A percentile compares a stretch with the other conserved stretches of the same genome.
These are phyloP conservation scores for Daktulosphaira vitifoliae DNA, from an alignment of 1,140 invertebrate species.

Conservation along the genomic window DNA sequence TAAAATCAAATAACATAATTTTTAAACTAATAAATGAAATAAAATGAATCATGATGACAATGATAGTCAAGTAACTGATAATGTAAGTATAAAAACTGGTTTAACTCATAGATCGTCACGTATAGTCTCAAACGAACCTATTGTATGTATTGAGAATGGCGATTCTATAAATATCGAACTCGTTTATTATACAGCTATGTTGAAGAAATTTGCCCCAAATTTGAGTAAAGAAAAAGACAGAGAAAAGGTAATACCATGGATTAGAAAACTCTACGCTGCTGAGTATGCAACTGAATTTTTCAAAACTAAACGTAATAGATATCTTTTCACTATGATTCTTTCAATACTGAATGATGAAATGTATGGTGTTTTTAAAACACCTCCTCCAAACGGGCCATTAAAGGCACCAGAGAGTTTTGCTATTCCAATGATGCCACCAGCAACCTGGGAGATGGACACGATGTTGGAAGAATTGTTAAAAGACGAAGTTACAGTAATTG, in stretches of 20 bases:
- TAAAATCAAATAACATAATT: too few species aligned
- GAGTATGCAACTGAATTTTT: conserved; percentile 39
- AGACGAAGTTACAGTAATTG: neutral
- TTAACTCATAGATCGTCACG: neutral
- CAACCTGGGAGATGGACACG: conserved; percentile 39
- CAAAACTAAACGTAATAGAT: conserved; percentile 40
- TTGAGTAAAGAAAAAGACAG: conserved; percentile 35
- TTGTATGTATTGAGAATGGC: neutral
- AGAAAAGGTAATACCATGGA: conserved; percentile 35
- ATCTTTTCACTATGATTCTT: conserved; percentile 37
- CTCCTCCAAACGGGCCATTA: conserved; percentile 36
- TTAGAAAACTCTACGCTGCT: conserved; percentile 38
- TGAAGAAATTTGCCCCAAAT: conserved; percentile 37
- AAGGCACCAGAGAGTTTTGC: conserved; percentile 32
- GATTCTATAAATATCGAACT: conserved; percentile 34
- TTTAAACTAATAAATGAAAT: too few species aligned
- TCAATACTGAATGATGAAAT: conserved; percentile 39
- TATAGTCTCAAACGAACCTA: neutral
- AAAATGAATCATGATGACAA: too few species aligned
- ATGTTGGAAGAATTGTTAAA: conserved; percentile 38
- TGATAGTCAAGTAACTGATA: neutral
- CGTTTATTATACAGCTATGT: conserved; percentile 35
- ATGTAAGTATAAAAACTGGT: neutral
- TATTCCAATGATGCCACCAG: conserved; percentile 14
- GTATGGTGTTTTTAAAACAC: conserved; percentile 36